Evolutionary conservation across 2,797 vertebrate genomes (phyloP), one percentile per base, ranked within the genome.

Genomic region (Heterohyrax brucei): DNA sequence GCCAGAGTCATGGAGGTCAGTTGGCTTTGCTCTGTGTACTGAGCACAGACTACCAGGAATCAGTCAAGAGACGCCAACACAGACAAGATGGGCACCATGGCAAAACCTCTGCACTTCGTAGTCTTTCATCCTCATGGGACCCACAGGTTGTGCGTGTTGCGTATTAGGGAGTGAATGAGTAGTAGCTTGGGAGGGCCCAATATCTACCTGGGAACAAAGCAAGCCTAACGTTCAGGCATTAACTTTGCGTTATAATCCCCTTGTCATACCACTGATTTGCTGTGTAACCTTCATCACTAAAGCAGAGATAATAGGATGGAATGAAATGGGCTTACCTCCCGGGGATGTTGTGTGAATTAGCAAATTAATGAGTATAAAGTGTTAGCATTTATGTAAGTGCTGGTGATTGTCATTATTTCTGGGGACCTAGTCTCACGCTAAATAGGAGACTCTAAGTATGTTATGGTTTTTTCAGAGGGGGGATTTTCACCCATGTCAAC

Each of bases 361-460:
- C 95, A 96, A 97, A 96, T 97, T 95, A 97, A 96, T 22, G 26
- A 96, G 84, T 95, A 81, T 95, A 93, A 96, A 97, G 80, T 95
- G 92, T 96, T 97, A 97, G 89, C 92, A 90, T 97, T 97, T 98
- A 95, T 95, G 89, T 82, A 95, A 96, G 91, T 96, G 96, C 95
- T 93, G 75, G 80, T 95, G 87, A 77, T 95, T 95, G 91, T 92
- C 92, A 94, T 97, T 97, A 96, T 96, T 97, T 95, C 85, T 95
- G 73, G 94, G 89, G 85, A 96, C 95, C 78, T 59, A 88, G 89
- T 91, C 87, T 95, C 62, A 93, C 95, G 95, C 91, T 73, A 94
- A 95, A 96, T 93, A 91, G 87, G 87, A 96, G 85, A 97, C 72
- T 95, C 89, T 97, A 82, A 96, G 96, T 93, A 90, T 94, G 94